These are phyloP conservation scores for Dreissena rostriformis DNA, from an alignment of 1,140 invertebrate genomes.

Conservation along the genomic window DNA sequence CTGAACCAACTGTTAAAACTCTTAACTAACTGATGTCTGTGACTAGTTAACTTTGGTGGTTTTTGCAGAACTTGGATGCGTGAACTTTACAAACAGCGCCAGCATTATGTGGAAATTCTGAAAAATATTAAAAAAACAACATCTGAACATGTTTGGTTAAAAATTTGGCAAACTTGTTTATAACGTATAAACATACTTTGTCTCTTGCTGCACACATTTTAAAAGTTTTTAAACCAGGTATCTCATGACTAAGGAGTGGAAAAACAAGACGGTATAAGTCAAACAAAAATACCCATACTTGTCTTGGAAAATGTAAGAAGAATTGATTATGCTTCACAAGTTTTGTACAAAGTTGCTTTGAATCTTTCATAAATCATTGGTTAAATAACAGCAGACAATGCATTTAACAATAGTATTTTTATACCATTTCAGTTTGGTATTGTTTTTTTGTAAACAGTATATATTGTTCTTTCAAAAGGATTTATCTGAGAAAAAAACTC, in stretches of 20 bases:
- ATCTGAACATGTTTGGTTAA: background rate
- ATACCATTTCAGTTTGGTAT: too few species aligned
- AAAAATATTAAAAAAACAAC: slow-evolving; percentile 9
- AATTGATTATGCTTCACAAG: too few species aligned
- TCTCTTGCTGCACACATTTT: background rate
- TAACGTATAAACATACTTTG: background rate
- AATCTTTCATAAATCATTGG: too few species aligned
- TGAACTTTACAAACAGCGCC: slow-evolving; percentile 35
- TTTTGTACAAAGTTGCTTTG: too few species aligned
- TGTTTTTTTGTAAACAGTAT: background rate
- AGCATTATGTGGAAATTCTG: slow-evolving; percentile 47
- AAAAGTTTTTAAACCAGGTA: background rate
- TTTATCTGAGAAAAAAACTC: background rate
- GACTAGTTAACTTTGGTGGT: slow-evolving; percentile 40
- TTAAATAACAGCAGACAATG: too few species aligned
- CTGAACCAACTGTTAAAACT: background rate
- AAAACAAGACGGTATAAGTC: too few species aligned
- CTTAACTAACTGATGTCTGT: background rate
- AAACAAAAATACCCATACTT: too few species aligned
- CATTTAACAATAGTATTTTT: too few species aligned
- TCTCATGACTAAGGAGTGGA: too few species aligned
- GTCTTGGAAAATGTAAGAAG: too few species aligned
- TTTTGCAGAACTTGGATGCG: slow-evolving; percentile 3
- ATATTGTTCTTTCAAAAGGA: background rate
- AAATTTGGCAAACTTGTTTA: background rate